phyloP scores from a whole-genome alignment of 2,797 vertebrate species.

The Coranthus polyacanthus region DNA sequence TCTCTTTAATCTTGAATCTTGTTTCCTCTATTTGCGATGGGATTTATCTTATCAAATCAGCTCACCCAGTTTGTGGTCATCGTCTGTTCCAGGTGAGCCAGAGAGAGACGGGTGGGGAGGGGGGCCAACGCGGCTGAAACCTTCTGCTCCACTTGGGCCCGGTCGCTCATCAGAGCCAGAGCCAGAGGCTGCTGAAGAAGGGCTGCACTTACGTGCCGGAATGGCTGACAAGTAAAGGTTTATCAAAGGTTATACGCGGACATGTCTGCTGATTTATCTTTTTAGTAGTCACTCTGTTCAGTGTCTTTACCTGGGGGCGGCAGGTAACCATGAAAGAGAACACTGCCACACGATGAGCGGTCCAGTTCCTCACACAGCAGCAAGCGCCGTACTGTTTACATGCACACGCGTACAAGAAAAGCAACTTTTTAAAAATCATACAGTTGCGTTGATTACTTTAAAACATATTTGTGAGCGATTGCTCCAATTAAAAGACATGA shows the following conservation, averaged over 20 bases:
- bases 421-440: background rate
- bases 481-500: too few species aligned
- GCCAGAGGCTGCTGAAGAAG: slow-evolving; percentile 61
- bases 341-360: slow-evolving; percentile 96
- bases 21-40: background rate
- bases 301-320: slow-evolving; percentile 92
- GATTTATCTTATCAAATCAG: background rate
- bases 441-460: background rate
- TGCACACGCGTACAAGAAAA: slow-evolving; percentile 5
- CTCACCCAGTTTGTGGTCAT: slow-evolving; percentile 88
- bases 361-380: slow-evolving; percentile 97
- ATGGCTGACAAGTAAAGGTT: slow-evolving; percentile 83
- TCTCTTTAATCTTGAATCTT: background rate
- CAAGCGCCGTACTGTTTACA: slow-evolving; percentile 89
- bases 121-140: slow-evolving; percentile 77
- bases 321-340: slow-evolving; percentile 97
- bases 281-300: background rate
- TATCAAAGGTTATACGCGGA: background rate
- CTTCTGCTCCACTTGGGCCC: slow-evolving; percentile 85
- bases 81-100: slow-evolving; percentile 81
- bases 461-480: background rate
- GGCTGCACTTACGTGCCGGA: slow-evolving; percentile 90
- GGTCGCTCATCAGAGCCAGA: slow-evolving; percentile 81
- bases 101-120: slow-evolving; percentile 85
- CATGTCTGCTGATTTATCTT: background rate